Base-by-base conservation (phyloP, 2,113 vertebrate species). In the Verasper variegatus region DNA sequence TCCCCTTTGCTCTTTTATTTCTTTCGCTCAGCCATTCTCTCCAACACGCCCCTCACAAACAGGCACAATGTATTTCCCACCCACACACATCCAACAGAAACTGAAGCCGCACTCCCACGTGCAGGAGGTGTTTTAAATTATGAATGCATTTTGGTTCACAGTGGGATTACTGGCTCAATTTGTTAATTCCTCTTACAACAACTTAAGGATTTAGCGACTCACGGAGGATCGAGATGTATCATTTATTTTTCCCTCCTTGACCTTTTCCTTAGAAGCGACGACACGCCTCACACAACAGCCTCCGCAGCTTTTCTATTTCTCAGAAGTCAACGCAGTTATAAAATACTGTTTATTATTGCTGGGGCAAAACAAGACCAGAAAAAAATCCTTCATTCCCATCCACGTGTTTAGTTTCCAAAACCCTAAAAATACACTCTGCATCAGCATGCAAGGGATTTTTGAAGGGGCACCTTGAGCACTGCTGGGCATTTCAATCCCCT, bases 121-220 rank as follows among this genome's bases (percentile, higher is more conserved):
- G 51, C 61, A 65, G 42, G 60, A 81, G 57, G 69, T 70, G 27
- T 52, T 82, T 83, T 89, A 84, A 91, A 91, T 89, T 84, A 89
- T 88, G 78, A 67, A 87, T 89, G 77, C 74, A 71, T 82, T 82
- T 79, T 68, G 68, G 65, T 72, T 78, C 63, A 58, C 74, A 66
- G 71, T 68, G n/a, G 78, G 74, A 82, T 61, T 78, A 45, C 74
- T 78, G 77, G 64, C 67, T 80, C 59, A 47, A 47, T 78, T 79
- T 78, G 82, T 81, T 85, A 74, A 83, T 84, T 83, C 82, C 27
- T 76, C 14, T 37, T 86, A 60, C 72, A 60, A 73, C 42, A 78
- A 74, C 13, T 45, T 42, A 52, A 67, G 54, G 66, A 54, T 68
- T 74, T 1, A 64, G 52, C n/a, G 63, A 8, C 37, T 37, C 51